Evolutionary conservation across 2,797 vertebrate species (phyloP).

Genomic region (Monodelphis domestica): DNA sequence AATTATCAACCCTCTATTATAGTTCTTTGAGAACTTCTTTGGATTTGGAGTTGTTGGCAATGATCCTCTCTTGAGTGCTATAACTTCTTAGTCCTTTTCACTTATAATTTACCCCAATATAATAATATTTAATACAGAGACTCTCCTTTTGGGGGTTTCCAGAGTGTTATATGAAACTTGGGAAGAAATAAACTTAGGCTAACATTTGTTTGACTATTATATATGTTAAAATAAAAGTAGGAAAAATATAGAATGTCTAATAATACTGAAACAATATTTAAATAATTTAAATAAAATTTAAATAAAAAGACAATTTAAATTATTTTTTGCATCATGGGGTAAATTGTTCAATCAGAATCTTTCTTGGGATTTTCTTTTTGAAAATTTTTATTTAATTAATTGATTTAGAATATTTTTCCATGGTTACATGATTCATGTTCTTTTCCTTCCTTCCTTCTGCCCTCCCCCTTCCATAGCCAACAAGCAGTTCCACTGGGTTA

Average conservation of each 20-base stretch:
- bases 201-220: not conserved
- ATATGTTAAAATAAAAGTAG: not conserved
- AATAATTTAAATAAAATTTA: too few relatives aligned
- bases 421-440: too few relatives aligned
- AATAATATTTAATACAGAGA: not conserved
- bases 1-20: not conserved
- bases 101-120: not conserved
- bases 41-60: slow-evolving; percentile 18
- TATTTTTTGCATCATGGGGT: not conserved
- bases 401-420: too few relatives aligned
- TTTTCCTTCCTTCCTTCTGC: too few relatives aligned
- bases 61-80: not conserved
- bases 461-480: too few relatives aligned
- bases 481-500: too few relatives aligned
- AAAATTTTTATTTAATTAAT: too few relatives aligned
- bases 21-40: not conserved
- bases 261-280: not conserved
- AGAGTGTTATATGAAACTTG: not conserved
- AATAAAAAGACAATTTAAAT: not conserved
- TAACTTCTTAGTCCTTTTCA: not conserved
- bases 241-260: not conserved
- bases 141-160: too few relatives aligned
- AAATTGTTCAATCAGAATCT: not conserved
- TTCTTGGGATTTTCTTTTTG: too few relatives aligned
- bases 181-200: not conserved